phyloP scores from a whole-genome alignment of 2,797 vertebrate genomes.

The Taeniopygia guttata region DNA sequence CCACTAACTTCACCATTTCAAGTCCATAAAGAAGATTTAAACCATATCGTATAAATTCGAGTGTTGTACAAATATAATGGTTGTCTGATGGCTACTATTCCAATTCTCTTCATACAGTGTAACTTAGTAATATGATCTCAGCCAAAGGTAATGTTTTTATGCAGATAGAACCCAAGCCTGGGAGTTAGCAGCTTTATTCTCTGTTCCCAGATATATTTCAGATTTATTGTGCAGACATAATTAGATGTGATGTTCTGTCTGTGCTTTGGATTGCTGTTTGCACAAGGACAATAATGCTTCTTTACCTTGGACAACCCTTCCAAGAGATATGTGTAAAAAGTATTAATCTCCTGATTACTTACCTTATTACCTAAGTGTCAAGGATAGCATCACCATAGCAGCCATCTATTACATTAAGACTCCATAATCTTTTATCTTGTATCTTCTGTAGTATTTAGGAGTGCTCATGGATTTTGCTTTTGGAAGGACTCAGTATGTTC shows the following conservation, averaged over 20 bases:
- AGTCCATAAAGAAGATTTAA: conserved; percentile 35
- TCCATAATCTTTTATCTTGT: not conserved
- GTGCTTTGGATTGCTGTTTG: not conserved
- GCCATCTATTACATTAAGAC: not conserved
- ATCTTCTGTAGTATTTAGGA: not conserved
- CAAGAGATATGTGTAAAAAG: not conserved
- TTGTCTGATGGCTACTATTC: conserved; percentile 12
- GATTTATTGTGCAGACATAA: not conserved
- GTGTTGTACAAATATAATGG: not conserved
- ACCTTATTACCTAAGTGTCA: not conserved
- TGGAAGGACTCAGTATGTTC: not conserved
- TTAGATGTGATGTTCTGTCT: not conserved
- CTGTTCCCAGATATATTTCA: not conserved
- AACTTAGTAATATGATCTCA: not conserved
- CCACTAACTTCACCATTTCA: not conserved
- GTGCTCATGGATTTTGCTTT: not conserved
- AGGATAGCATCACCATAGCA: not conserved
- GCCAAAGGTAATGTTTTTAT: not conserved
- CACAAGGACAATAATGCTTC: not conserved
- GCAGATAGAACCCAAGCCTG: not conserved
- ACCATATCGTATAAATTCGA: conserved; percentile 16
- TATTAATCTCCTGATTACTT: not conserved
- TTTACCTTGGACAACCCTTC: not conserved
- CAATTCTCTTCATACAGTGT: not conserved
- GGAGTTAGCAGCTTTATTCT: not conserved